Evolutionary conservation across 2,888 invertebrate genomes (phyloP), one percentile per base, ranked within the genome.

Genomic region (Drosophila antonietae): DNA sequence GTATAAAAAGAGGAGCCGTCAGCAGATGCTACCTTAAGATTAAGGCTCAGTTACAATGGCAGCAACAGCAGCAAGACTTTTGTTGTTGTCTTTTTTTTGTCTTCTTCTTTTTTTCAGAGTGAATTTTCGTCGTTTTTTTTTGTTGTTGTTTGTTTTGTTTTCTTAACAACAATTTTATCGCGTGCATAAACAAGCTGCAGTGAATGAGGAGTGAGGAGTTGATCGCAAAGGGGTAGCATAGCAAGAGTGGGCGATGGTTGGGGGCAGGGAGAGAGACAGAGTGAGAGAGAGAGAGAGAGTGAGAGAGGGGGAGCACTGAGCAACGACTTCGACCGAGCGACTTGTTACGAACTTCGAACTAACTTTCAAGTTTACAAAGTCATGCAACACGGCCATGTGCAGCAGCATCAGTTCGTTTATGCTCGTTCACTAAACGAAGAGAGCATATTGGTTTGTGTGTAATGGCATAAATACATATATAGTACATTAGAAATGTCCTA

Each of bases 321-420:
- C 56, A 58, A 49, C 55, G 46, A 70, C 46, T 68, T 41, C 23
- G 47, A 67, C 55, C 43, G 20, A 33, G 56, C 65, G 59, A 69
- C 75, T 75, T 78, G 71, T 62, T 68, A 47, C 77, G 76, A 81
- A 85, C 83, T 85, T 72, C 79, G 74, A 75, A 80, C 75, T 73
- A 82, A 75, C 76, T 84, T 80, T 87, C 87, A 75, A 86, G 86
- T 86, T 86, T 79, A 81, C 86, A 81, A 75, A 87, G 81, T 84
- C 84, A 84, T 84, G 84, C 84, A 87, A 87, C 84, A 84, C 72
- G 87, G 84, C 70, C 87, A 84, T 80, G 83, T 83, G 83, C 78
- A 71, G 83, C 78, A 71, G 59, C 78, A 74, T 70, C 78, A 78
- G 59, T 64, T 68, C 60, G 68, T 15, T 61, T 57, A 35, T 51